These are phyloP conservation scores for Craseonycteris thonglongyai DNA, from an alignment of 2,113 vertebrate species.

Conservation along the genomic window DNA sequence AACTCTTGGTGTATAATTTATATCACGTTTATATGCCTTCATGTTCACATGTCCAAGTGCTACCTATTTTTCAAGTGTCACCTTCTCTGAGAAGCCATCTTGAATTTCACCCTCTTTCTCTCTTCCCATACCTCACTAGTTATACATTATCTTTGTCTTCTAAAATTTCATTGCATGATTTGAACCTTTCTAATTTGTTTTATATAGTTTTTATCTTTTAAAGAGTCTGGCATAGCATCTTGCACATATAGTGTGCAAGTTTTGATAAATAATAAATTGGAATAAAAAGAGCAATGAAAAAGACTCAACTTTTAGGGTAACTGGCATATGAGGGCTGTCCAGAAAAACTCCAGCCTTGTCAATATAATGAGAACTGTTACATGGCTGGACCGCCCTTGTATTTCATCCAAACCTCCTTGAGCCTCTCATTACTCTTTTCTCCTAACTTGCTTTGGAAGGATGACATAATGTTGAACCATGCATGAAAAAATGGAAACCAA, in stretches of 20 bases:
- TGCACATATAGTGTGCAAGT: neutral
- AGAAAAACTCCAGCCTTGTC: too few relatives aligned
- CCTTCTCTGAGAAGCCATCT: neutral
- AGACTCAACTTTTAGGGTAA: neutral
- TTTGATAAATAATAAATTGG: neutral
- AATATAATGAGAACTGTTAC: too few relatives aligned
- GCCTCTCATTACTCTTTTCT: neutral
- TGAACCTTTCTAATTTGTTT: neutral
- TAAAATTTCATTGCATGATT: neutral
- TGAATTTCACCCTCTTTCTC: neutral
- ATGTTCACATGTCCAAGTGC: neutral
- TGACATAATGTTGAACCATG: neutral
- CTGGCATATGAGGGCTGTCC: too few relatives aligned
- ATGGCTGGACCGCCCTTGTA: too few relatives aligned
- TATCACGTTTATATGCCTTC: neutral
- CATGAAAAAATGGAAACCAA: neutral
- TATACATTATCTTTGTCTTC: neutral
- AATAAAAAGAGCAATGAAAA: neutral
- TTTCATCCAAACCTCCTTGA: neutral
- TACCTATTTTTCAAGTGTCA: neutral
- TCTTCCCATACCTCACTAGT: neutral
- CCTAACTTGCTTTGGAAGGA: neutral
- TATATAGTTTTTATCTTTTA: neutral
- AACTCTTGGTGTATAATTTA: neutral
- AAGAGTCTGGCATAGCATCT: neutral